Evolutionary conservation across 2,113 vertebrate species (phyloP), one percentile per base, ranked within the genome.

Genomic region (Xenotilapia caudafasciata): DNA sequence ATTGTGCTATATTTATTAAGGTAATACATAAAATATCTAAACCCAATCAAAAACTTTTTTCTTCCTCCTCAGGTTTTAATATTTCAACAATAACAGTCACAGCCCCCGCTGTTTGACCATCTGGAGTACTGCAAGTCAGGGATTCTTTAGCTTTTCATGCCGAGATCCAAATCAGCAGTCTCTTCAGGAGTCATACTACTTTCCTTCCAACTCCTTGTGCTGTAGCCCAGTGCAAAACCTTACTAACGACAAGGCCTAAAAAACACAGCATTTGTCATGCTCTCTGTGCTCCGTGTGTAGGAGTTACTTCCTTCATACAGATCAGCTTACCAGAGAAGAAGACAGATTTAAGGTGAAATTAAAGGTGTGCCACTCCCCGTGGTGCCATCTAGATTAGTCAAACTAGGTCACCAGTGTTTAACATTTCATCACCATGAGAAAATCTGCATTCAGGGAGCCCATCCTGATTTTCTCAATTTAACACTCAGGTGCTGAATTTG

Each of bases 41-140:
- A 45, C 33, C 68, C 9, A 17, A 23, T 17, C 3, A 33, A 84
- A 23, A 79, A 38, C 70, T 51, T 80, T 33, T 80, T 35, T 80
- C 12, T 83, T 42, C 33, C 60, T 68, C 4, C 14, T 53, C 60
- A 77, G 54, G 47, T 87, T 91, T 83, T 77, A 62, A 21, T 75
- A 23, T 81, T 84, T 88, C 83, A 83, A 90, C 88, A 90, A 45
- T 86, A 83, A 80, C 55, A 83, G 54, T 80, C 5, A 19, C 12
- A 56, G 80, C 75, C 31, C 88, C 90, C 15, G 85, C 89, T 92
- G 90, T 84, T 89, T 87, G 86, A 70, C 89, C 92, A 91, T 94
- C 92, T 94, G 90, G 80, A 90, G 19, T 80, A 82, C 28, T 94
- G 92, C 88, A 86, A 90, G 86, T 93, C 90, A 90, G 88, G 88